Evolutionary conservation across 92 coral and sea anemone species (phyloP).

Genomic region (Epizoanthus illoricatus): DNA sequence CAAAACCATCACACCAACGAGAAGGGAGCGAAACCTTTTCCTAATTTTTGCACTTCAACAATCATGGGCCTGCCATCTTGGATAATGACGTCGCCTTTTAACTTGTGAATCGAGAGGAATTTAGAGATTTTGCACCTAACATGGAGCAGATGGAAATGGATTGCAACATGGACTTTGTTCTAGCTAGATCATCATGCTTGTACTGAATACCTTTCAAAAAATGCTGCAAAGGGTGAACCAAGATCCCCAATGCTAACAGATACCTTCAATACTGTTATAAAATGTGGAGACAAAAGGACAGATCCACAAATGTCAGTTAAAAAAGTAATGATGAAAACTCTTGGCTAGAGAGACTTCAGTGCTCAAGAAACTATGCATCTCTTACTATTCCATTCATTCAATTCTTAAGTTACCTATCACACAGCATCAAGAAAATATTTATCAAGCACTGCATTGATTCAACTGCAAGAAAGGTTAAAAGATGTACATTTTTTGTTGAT

Average conservation of each 20-base stretch:
- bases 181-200: constrained; percentile 29
- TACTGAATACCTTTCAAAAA: constrained; percentile 14
- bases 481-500: no score
- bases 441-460: no score
- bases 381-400: no score
- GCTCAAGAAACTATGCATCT: constrained; percentile 42
- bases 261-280: constrained; percentile 27
- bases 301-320: constrained; percentile 35
- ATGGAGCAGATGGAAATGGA: constrained; percentile 14
- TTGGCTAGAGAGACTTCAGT: constrained; percentile 2
- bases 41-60: no score
- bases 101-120: no score
- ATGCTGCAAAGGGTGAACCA: constrained; percentile 51
- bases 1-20: no score
- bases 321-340: constrained; percentile 34
- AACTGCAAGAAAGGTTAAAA: no score
- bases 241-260: constrained; percentile 39
- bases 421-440: no score
- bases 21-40: no score
- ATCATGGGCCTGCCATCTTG: no score
- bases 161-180: not conserved
- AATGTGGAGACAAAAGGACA: constrained; percentile 10
- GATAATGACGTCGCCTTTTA: no score
- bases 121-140: not conserved
- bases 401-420: no score